Conservation (phyloP, 1,140 invertebrate genomes). For the Apolygus lucorum region DNA sequence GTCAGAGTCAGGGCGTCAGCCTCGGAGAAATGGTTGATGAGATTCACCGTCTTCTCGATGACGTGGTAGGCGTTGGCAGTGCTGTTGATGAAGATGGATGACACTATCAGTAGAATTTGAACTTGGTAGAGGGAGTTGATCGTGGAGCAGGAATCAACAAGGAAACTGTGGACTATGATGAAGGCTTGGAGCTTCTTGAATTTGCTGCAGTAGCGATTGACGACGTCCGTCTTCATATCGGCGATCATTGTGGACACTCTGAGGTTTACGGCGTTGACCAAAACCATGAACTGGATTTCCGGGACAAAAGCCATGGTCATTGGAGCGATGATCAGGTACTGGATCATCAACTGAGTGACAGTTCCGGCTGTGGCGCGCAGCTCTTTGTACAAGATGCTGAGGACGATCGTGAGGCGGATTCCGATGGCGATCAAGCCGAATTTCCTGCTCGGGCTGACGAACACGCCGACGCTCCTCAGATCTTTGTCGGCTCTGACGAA, state of each 20-base stretch:
- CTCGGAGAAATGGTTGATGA: background rate
- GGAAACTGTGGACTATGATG: background rate
- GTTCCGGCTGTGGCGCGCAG: background rate
- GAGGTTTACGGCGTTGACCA: slow-evolving; percentile 5
- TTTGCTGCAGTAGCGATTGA: background rate
- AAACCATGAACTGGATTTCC: slow-evolving; percentile 22
- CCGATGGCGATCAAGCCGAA: background rate
- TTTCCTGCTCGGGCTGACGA: background rate
- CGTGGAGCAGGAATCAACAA: slow-evolving; percentile 3
- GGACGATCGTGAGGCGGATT: background rate
- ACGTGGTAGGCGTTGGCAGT: slow-evolving; percentile 27
- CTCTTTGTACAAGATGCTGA: background rate
- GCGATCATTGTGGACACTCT: background rate
- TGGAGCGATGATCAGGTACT: slow-evolving; percentile 18
- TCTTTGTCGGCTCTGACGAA: slow-evolving; percentile 14
- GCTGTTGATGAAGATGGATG: slow-evolving; percentile 20
- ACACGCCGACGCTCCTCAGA: slow-evolving; percentile 5
- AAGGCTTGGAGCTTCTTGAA: background rate
- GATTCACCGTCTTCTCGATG: slow-evolving; percentile 16
- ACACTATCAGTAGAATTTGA: slow-evolving; percentile 23
- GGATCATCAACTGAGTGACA: background rate
- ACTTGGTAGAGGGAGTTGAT: slow-evolving; percentile 16
- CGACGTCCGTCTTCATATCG: background rate
- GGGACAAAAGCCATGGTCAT: background rate
- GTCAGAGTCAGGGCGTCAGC: background rate